Evolutionary conservation across 2,797 vertebrate species (phyloP).

Genomic region (Brachymystax lenok): DNA sequence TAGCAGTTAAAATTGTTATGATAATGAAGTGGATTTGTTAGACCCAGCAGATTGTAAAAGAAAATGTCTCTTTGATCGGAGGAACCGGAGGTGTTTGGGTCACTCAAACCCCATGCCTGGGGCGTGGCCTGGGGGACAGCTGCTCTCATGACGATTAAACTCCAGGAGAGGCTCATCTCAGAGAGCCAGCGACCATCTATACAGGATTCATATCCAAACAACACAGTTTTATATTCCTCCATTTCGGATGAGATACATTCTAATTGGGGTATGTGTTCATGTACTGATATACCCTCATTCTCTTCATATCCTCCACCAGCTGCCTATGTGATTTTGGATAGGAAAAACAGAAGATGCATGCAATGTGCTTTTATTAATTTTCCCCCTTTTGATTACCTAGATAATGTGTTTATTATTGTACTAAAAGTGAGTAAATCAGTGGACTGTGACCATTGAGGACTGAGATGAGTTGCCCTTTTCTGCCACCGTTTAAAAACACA

Average conservation of each 20-base stretch:
- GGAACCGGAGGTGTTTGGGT: slow-evolving; percentile 30
- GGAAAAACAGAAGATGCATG: neutral
- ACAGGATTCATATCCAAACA: neutral
- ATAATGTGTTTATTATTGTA: neutral
- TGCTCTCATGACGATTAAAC: slow-evolving; percentile 4
- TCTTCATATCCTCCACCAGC: neutral
- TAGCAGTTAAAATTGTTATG: slow-evolving; percentile 71
- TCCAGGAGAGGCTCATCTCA: neutral
- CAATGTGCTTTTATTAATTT: neutral
- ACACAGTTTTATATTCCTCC: neutral
- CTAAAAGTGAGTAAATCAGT: neutral
- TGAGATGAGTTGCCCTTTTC: neutral
- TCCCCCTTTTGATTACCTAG: neutral
- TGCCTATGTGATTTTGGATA: neutral
- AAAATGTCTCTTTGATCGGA: slow-evolving; percentile 29
- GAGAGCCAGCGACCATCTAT: neutral
- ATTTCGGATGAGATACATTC: neutral
- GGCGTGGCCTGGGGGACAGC: slow-evolving; percentile 13
- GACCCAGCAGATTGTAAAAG: slow-evolving; percentile 52
- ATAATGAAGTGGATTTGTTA: slow-evolving; percentile 64
- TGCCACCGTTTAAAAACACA: neutral
- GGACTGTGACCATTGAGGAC: neutral
- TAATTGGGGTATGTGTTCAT: neutral
- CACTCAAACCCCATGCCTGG: slow-evolving; percentile 15
- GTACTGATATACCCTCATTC: neutral